These are phyloP conservation scores for Sternotherus odoratus DNA, from an alignment of 2,797 vertebrate species.

Conservation along the genomic window DNA sequence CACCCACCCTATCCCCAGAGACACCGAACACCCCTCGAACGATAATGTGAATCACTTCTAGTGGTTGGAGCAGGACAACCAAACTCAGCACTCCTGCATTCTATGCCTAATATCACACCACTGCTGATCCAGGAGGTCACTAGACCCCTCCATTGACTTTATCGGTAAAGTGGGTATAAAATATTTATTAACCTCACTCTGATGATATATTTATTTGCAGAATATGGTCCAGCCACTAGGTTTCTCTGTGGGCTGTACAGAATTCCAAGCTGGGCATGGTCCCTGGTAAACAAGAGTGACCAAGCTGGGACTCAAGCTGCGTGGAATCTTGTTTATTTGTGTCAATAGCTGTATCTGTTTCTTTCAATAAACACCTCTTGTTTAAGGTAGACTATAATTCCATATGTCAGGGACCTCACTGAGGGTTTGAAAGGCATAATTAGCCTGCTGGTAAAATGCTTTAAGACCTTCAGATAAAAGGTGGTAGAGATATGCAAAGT, in stretches of 20 bases:
- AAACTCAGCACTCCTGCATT: not conserved
- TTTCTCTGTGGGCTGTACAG: not conserved
- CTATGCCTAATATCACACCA: not conserved
- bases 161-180: not conserved
- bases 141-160: not conserved
- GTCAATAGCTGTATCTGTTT: not conserved
- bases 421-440: not conserved
- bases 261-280: not conserved
- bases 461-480: accelerated
- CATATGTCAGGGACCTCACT: not conserved
- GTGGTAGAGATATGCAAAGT: accelerated
- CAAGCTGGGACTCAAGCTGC: not conserved
- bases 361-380: not conserved
- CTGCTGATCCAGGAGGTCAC: too few relatives aligned
- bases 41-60: not conserved
- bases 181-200: not conserved
- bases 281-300: not conserved
- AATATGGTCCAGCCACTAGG: not conserved
- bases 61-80: not conserved
- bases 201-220: not conserved
- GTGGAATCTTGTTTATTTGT: not conserved
- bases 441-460: not conserved
- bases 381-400: not conserved
- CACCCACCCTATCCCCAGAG: not conserved
- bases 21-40: not conserved